phyloP scores from a whole-genome alignment of 2,888 invertebrate genomes.

The Aspidapion aeneum region DNA sequence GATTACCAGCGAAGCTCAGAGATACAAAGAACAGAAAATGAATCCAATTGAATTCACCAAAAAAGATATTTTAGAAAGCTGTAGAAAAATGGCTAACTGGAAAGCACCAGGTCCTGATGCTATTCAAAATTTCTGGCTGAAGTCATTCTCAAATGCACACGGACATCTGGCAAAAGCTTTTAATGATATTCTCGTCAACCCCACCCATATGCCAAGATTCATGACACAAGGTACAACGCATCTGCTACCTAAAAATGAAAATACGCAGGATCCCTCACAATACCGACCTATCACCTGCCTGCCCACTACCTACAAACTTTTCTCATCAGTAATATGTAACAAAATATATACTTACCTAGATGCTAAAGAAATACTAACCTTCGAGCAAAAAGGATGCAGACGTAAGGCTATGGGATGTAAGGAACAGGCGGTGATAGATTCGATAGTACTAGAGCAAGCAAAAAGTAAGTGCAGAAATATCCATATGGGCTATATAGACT shows the following conservation, averaged over 20 bases:
- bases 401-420: neutral
- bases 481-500: constrained; percentile 1
- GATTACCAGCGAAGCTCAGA: neutral
- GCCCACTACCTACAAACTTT: too few relatives aligned
- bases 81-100: too few relatives aligned
- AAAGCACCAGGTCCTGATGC: too few relatives aligned
- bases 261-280: neutral
- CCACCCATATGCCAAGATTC: neutral
- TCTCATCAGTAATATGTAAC: neutral
- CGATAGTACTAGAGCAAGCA: neutral
- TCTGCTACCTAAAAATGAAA: neutral
- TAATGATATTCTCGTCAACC: neutral
- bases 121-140: too few relatives aligned
- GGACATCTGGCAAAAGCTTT: neutral
- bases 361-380: neutral
- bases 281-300: neutral
- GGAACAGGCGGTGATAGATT: neutral
- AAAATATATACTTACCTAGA: neutral
- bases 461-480: neutral
- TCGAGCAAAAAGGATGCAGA: constrained; percentile 5
- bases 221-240: neutral
- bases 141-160: too few relatives aligned
- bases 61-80: too few relatives aligned
- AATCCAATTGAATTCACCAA: neutral
- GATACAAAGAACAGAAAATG: neutral